Evolutionary conservation across 1,140 invertebrate genomes (phyloP).

Genomic region (Eulimnadia texana): DNA sequence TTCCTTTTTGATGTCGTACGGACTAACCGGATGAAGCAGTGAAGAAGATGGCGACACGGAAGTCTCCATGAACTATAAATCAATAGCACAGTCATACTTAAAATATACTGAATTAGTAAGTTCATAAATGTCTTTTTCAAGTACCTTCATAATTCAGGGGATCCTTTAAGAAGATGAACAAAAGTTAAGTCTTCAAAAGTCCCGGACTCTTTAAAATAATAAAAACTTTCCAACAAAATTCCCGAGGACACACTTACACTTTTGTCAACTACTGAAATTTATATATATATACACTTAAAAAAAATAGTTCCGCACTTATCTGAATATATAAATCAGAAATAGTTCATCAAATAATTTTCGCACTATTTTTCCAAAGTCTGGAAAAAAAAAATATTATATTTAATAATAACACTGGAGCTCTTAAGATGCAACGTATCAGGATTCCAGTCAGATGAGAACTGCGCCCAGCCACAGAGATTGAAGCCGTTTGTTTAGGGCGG

Average conservation of each 20-base stretch:
- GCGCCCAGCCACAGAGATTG: background rate
- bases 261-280: background rate
- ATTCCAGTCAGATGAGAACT: background rate
- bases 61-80: slow-evolving; percentile 9
- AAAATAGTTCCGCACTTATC: too few relatives aligned
- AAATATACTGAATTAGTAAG: background rate
- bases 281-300: too few relatives aligned
- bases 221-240: background rate
- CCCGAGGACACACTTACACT: too few relatives aligned
- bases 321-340: too few relatives aligned
- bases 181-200: background rate
- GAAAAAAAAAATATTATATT: too few relatives aligned
- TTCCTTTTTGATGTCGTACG: slow-evolving; percentile 7
- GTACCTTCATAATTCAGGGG: background rate
- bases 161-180: background rate
- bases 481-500: background rate
- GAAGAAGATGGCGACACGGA: slow-evolving; percentile 7
- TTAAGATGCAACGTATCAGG: background rate
- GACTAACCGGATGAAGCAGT: slow-evolving; percentile 8
- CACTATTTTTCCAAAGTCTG: too few relatives aligned
- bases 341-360: too few relatives aligned
- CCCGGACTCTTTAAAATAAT: background rate
- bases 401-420: too few relatives aligned
- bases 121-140: background rate
- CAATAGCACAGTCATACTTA: background rate